phyloP scores from a whole-genome alignment of 2,113 vertebrate genomes.

The Heterochromis multidens region DNA sequence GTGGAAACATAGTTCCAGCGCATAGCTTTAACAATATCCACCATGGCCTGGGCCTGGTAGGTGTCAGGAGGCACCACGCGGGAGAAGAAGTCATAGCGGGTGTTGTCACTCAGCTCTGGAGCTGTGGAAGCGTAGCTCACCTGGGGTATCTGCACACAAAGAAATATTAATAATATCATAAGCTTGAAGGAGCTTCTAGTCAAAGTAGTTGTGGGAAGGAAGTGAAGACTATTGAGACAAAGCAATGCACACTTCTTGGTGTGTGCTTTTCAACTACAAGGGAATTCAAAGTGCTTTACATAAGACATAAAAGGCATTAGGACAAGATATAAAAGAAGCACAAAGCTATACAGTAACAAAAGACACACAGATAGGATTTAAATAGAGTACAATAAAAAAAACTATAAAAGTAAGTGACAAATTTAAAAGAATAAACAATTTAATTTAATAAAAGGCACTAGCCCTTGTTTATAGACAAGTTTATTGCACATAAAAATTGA shows the following conservation, averaged over 20 bases:
- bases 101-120: slow-evolving; percentile 96
- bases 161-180: not conserved
- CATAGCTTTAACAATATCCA: slow-evolving; percentile 93
- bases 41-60: slow-evolving; percentile 98
- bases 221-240: not conserved
- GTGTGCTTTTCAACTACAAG: not conserved
- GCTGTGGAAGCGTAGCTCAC: slow-evolving; percentile 99
- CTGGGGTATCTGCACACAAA: slow-evolving; percentile 90
- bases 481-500: not conserved
- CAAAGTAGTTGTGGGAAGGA: not conserved
- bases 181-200: not conserved
- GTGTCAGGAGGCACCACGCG: slow-evolving; percentile 96
- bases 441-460: not conserved
- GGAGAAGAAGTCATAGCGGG: slow-evolving; percentile 97
- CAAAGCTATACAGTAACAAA: not conserved
- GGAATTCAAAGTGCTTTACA: not conserved
- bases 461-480: not conserved
- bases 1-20: slow-evolving; percentile 97
- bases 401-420: not conserved
- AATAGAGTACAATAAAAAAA: not conserved
- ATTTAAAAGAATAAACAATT: not conserved
- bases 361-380: not conserved
- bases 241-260: not conserved
- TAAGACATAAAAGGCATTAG: not conserved
- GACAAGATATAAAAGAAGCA: not conserved